Percentiles rank a stretch among this genome's conserved stretches.
Evolutionary conservation across 2,113 vertebrate genomes (phyloP).

Genomic region (Pedetes capensis): DNA sequence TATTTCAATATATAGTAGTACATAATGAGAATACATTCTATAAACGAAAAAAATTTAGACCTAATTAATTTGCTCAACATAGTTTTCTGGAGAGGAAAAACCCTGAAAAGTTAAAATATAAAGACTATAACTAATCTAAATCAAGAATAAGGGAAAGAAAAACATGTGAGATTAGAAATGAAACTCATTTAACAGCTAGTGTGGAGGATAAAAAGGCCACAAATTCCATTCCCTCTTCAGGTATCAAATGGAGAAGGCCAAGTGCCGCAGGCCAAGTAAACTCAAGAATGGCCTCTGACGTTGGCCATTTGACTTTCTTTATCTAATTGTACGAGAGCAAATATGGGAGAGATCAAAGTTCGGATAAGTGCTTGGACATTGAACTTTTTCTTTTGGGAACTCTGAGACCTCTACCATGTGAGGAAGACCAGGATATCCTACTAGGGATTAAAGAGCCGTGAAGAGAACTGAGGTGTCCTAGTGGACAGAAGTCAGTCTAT

Average conservation of each 20-base stretch:
- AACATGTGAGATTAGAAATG: not conserved
- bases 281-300: not conserved
- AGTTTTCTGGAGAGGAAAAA: not conserved
- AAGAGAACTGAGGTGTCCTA: not conserved
- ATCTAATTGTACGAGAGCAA: not conserved
- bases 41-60: not conserved
- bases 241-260: not conserved
- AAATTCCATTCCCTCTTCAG: not conserved
- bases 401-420: not conserved
- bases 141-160: not conserved
- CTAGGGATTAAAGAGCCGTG: not conserved
- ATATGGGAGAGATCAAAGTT: not conserved
- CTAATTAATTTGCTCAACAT: not conserved
- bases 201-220: not conserved
- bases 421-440: not conserved
- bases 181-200: not conserved
- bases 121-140: not conserved
- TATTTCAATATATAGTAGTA: not conserved
- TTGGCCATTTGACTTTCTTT: not conserved
- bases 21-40: not conserved
- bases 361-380: not conserved
- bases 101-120: not conserved
- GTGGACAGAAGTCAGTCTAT: not conserved
- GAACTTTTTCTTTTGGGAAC: not conserved
- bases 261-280: not conserved